Percentiles rank a stretch among this genome's conserved stretches.
Evolutionary conservation across 2,888 invertebrate genomes (phyloP).

Genomic region (Heteromurus nitidus): DNA sequence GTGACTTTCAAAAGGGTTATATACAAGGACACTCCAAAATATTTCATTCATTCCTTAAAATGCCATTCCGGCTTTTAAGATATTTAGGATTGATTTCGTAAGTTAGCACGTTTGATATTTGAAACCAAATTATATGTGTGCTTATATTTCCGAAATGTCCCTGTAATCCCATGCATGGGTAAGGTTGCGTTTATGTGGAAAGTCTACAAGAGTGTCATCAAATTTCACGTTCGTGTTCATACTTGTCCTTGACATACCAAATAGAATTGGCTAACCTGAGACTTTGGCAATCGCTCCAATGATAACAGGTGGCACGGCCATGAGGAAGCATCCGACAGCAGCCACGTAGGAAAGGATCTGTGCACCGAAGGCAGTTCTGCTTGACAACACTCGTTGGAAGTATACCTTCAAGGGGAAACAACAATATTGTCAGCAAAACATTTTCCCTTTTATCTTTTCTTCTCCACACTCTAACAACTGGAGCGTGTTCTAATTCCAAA

Average conservation of each 20-base stretch:
- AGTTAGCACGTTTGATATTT: background rate
- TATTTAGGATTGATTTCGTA: background rate
- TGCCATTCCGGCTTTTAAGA: no score
- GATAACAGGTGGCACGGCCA: slow-evolving; percentile 81
- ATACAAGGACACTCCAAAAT: no score
- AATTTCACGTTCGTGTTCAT: no score
- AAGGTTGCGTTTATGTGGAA: no score
- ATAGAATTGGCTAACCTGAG: slow-evolving; percentile 78
- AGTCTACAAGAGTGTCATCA: no score
- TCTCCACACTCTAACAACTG: background rate
- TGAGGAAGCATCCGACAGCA: slow-evolving; percentile 80
- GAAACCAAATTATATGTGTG: background rate
- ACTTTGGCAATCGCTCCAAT: slow-evolving; percentile 82
- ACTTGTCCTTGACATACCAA: no score
- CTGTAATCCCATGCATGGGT: no score
- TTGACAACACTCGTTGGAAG: slow-evolving; percentile 83
- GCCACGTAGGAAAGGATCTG: slow-evolving; percentile 81
- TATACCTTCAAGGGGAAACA: slow-evolving; percentile 77
- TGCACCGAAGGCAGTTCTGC: slow-evolving; percentile 80
- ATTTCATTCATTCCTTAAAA: no score
- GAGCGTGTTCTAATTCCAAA: no score
- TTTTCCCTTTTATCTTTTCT: background rate
- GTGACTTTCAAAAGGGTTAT: no score
- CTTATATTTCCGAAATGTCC: background rate
- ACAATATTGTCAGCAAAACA: background rate